Evolutionary conservation across 2,797 vertebrate species (phyloP), one percentile per base, ranked within the genome.

Genomic region (Mus minutoides): DNA sequence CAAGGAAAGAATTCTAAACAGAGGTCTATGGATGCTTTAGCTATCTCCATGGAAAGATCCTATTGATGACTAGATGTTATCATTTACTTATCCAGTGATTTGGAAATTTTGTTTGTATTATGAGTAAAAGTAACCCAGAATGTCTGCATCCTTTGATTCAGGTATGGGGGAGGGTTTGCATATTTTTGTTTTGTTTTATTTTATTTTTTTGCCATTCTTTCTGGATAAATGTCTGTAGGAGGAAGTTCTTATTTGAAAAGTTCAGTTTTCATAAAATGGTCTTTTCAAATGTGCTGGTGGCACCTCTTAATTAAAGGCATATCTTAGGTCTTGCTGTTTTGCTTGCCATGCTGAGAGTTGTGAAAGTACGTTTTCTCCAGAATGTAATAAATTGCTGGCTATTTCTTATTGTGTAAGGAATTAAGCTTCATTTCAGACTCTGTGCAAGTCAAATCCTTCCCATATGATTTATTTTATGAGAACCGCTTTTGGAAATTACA

Each of bases 211-310:
- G 29, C 82, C 11, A 93, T 24, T 31, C 13, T 73, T 83, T 92
- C 67, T 77, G 34, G 46, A 26, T 4, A 84, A 34, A 75, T 75
- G 22, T 95, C 62, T 84, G 8, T 13, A 76, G 56, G 76, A 90
- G 29, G 34, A 64, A 12, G 11, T 80, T 56, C 12, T 89, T 26
- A 49, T 31, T 95, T 40, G 73, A 26, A 13, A 79, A 69, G 46
- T 78, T 95, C 6, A 92, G 69, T 60, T 95, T 96, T 94, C 46
- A 75, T 75, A n/a, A 78, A 79, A 40, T 75, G 22, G 4, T 83
- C 5, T 90, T 92, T 78, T 67, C 56, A 94, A 90, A n/a, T 87
- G 29, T 60, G 78, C 26, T 69, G 46, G 40, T 84, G 13, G 26
- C 11, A 73, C 29, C 56, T 90, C 14, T 92, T 77, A 89, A 85